Evolutionary conservation across 1,140 invertebrate genomes (phyloP).

Genomic region (Dendroctonus ponderosae): DNA sequence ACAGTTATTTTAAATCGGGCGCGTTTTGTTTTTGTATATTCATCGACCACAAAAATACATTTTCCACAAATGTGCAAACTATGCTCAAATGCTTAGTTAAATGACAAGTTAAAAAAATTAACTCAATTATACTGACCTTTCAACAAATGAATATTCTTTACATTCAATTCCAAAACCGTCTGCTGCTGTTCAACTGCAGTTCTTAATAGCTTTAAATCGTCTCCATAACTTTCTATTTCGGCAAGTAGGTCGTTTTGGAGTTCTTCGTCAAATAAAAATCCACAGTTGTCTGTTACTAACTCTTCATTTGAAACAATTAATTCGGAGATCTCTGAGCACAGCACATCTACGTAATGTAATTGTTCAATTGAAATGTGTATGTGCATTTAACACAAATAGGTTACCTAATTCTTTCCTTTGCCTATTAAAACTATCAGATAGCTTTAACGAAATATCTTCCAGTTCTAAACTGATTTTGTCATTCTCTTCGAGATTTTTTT

Average conservation of each 20-base stretch:
- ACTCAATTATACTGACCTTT: conserved; percentile 26
- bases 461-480: conserved; percentile 61
- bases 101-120: neutral
- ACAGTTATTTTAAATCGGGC: no score
- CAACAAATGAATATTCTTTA: conserved; percentile 46
- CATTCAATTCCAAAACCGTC: conserved; percentile 57
- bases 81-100: conserved; percentile 5
- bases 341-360: conserved; percentile 7
- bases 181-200: conserved; percentile 64
- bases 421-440: conserved; percentile 66
- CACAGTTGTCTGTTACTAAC: conserved; percentile 60
- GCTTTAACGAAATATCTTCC: conserved; percentile 73
- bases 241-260: conserved; percentile 57
- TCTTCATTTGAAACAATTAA: conserved; percentile 50
- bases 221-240: conserved; percentile 64
- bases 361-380: neutral
- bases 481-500: conserved; percentile 54
- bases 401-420: conserved; percentile 66
- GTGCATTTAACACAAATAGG: conserved; percentile 1
- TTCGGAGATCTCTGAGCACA: conserved; percentile 28
- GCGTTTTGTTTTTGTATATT: no score
- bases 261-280: conserved; percentile 67
- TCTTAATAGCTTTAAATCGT: conserved; percentile 63
- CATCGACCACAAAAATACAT: no score
- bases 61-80: neutral